phyloP scores from a whole-genome alignment of 2,113 vertebrate genomes.

The Crotalus viridis region DNA sequence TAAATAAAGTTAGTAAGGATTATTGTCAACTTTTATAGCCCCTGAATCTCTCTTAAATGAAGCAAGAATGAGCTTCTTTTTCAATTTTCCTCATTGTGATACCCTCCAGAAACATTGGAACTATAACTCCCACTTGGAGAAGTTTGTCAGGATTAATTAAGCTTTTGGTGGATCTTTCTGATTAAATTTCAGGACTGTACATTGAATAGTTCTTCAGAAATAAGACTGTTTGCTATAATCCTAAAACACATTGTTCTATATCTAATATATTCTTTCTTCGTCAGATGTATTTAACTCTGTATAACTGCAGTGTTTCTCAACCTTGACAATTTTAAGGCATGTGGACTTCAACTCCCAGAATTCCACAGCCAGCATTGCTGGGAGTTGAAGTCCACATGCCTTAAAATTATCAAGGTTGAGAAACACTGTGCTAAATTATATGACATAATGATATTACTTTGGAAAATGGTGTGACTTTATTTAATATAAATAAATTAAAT shows the following conservation, averaged over 20 bases:
- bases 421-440: neutral
- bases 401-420: no score
- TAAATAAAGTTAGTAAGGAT: neutral
- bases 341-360: no score
- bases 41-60: neutral
- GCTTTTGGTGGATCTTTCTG: neutral
- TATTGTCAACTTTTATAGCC: neutral
- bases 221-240: neutral
- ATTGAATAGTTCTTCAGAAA: neutral
- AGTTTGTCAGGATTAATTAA: neutral
- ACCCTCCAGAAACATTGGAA: neutral
- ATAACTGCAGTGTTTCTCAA: neutral
- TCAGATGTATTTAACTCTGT: neutral
- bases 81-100: neutral
- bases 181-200: neutral
- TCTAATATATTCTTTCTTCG: neutral
- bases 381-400: no score
- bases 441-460: neutral
- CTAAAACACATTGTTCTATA: neutral
- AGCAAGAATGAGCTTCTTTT: neutral
- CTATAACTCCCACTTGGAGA: neutral
- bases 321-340: no score
- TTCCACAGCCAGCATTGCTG: no score
- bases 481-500: neutral
- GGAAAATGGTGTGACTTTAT: neutral